These are phyloP conservation scores for Rhagologus leucostigma DNA, from an alignment of 2,113 vertebrate genomes.

Conservation along the genomic window DNA sequence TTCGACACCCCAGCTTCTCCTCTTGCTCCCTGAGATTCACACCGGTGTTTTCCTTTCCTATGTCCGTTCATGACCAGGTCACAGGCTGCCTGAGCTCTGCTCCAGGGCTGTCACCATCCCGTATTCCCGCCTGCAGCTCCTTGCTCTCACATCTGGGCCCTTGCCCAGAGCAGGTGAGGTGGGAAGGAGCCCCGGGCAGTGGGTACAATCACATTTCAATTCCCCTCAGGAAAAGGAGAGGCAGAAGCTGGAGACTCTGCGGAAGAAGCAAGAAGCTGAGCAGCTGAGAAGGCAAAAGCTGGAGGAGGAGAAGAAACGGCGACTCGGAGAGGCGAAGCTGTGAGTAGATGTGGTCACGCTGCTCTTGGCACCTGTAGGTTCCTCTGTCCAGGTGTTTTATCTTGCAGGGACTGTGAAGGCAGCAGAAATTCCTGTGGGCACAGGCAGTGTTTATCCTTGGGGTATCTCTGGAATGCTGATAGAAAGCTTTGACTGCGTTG, in stretches of 20 bases:
- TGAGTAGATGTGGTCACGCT: constrained; percentile 40
- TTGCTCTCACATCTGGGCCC: not conserved
- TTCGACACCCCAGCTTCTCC: not conserved
- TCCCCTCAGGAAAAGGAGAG: constrained; percentile 82
- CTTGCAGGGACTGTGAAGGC: not conserved
- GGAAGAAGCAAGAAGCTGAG: constrained; percentile 88
- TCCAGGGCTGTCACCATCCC: not conserved
- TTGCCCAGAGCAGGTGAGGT: not conserved
- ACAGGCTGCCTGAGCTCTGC: not conserved
- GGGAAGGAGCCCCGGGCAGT: not conserved
- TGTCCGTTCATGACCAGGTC: not conserved
- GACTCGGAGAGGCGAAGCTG: constrained; percentile 85
- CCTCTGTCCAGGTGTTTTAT: too few species aligned
- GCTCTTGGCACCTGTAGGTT: not conserved
- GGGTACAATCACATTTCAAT: not conserved
- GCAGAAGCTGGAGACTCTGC: constrained; percentile 82
- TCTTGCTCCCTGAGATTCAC: not conserved
- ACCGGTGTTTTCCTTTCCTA: not conserved
- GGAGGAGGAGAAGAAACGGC: constrained; percentile 86
- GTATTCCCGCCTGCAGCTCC: not conserved
- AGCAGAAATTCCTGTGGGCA: not conserved
- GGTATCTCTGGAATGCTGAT: not conserved
- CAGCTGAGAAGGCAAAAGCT: constrained; percentile 84
- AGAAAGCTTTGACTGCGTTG: not conserved
- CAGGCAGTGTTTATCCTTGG: not conserved